Conservation (phyloP, 2,888 invertebrate species). For the Drosophila barbarae region DNA sequence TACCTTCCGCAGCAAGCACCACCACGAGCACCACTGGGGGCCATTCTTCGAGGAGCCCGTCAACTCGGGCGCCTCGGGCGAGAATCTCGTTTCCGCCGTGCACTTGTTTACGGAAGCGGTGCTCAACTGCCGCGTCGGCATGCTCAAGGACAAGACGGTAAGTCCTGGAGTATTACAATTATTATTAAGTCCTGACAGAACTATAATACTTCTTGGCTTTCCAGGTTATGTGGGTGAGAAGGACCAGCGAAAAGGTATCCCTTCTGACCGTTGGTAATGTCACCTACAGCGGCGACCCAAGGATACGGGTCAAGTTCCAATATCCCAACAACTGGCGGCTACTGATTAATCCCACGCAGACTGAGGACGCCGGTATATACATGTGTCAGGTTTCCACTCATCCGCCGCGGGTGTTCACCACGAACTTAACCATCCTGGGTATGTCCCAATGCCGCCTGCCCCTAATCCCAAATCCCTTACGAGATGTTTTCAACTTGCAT, state of each 20-base stretch:
- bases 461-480: too few species aligned
- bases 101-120: conserved; percentile 85
- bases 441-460: conserved; percentile 62
- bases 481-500: too few species aligned
- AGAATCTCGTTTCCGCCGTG: conserved; percentile 82
- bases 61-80: conserved; percentile 80
- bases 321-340: conserved; percentile 87
- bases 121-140: conserved; percentile 85
- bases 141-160: conserved; percentile 87
- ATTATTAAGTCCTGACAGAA: background rate
- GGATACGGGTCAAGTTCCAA: conserved; percentile 84
- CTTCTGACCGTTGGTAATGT: conserved; percentile 84
- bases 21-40: conserved; percentile 87
- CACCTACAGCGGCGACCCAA: conserved; percentile 84
- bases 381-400: conserved; percentile 91
- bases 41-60: conserved; percentile 85
- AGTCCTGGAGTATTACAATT: conserved; percentile 40
- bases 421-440: conserved; percentile 88
- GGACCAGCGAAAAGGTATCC: conserved; percentile 83
- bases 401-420: conserved; percentile 87
- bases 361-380: conserved; percentile 86
- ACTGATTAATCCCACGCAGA: conserved; percentile 85
- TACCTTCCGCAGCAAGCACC: conserved; percentile 81
- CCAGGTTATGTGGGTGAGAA: conserved; percentile 85
- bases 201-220: background rate